Evolutionary conservation across 1,140 invertebrate species (phyloP).

Genomic region (Ridgeia piscesae): DNA sequence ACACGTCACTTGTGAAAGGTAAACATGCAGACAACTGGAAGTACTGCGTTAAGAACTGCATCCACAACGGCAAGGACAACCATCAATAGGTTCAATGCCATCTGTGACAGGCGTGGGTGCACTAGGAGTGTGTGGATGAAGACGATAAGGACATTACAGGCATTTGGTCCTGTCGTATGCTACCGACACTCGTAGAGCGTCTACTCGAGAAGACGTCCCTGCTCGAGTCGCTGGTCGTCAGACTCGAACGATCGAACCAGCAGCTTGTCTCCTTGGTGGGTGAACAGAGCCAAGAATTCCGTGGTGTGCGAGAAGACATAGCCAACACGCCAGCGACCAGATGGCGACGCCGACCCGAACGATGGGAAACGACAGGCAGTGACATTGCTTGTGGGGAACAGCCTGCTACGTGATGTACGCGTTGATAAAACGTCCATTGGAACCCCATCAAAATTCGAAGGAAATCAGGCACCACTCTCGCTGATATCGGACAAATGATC

Average conservation of each 20-base stretch:
- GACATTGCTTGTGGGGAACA: neutral
- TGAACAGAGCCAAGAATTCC: neutral
- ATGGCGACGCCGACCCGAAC: neutral
- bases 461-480: neutral
- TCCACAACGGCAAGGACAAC: neutral
- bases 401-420: neutral
- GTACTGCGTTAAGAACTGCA: neutral
- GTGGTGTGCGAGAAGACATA: neutral
- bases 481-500: neutral
- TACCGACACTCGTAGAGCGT: neutral
- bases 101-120: too few relatives aligned
- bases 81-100: neutral
- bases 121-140: too few relatives aligned
- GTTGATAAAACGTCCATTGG: neutral
- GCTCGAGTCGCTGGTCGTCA: neutral
- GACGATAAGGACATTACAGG: neutral
- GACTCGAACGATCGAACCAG: neutral
- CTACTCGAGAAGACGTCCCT: neutral
- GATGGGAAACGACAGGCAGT: neutral
- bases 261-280: neutral
- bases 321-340: neutral
- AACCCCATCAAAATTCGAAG: neutral
- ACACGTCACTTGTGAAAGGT: neutral
- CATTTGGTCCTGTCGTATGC: neutral
- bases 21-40: neutral